Evolutionary conservation across 2,797 vertebrate genomes (phyloP).

Genomic region (Esox lucius): DNA sequence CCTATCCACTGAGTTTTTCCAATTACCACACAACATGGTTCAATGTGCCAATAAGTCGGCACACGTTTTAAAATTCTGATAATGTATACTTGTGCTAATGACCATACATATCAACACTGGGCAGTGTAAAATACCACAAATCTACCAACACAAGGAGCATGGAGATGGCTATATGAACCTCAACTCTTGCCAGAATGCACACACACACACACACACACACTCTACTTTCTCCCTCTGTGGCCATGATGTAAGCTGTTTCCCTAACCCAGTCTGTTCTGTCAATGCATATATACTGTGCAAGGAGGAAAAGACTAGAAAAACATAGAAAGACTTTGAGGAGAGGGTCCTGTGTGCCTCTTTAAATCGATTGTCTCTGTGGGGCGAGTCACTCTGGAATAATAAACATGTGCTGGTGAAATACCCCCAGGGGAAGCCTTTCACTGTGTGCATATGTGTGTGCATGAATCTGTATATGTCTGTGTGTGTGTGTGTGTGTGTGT

Average conservation of each 20-base stretch:
- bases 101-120: no score
- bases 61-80: no score
- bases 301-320: slow-evolving; percentile 26
- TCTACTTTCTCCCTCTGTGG: slow-evolving; percentile 18
- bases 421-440: slow-evolving; percentile 73
- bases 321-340: slow-evolving; percentile 12
- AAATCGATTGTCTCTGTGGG: slow-evolving; percentile 80
- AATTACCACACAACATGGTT: neutral
- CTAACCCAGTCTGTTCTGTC: slow-evolving; percentile 14
- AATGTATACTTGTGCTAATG: no score
- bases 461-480: slow-evolving; percentile 10
- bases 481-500: neutral
- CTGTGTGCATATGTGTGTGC: slow-evolving; percentile 54
- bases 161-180: neutral
- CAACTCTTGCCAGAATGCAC: neutral
- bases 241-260: slow-evolving; percentile 5
- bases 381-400: slow-evolving; percentile 82
- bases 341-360: slow-evolving; percentile 13
- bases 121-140: neutral
- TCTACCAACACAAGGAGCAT: neutral
- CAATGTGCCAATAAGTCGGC: no score
- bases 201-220: neutral
- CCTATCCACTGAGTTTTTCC: no score
- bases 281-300: slow-evolving; percentile 21
- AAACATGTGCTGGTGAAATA: slow-evolving; percentile 77